phyloP scores from a whole-genome alignment of 2,797 vertebrate genomes.

The Brachymystax lenok region DNA sequence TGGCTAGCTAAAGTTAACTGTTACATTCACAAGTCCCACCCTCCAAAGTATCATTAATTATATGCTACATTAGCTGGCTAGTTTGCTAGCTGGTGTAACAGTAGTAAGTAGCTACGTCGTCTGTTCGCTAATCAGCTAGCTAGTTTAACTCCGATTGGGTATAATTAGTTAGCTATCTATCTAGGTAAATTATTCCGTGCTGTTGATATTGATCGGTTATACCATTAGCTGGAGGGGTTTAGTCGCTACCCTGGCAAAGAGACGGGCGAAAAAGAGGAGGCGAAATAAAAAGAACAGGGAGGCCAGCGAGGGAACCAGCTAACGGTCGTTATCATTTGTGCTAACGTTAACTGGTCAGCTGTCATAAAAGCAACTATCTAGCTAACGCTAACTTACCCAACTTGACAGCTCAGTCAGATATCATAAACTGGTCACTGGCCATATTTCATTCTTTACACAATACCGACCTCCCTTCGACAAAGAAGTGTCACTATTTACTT shows the following conservation, averaged over 20 bases:
- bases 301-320: conserved; percentile 66
- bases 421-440: neutral
- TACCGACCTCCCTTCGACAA: neutral
- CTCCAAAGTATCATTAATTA: conserved; percentile 33
- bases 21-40: conserved; percentile 66
- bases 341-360: neutral
- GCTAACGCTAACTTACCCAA: neutral
- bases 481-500: conserved; percentile 9
- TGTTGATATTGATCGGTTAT: conserved; percentile 28
- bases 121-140: conserved; percentile 4
- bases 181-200: neutral
- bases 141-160: conserved; percentile 28
- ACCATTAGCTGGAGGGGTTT: conserved; percentile 50
- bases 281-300: conserved; percentile 64
- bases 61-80: conserved; percentile 43
- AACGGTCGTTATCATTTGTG: conserved; percentile 45
- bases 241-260: conserved; percentile 59
- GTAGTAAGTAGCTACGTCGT: conserved; percentile 13
- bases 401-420: neutral
- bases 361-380: conserved; percentile 15
- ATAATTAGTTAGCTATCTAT: conserved; percentile 18
- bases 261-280: conserved; percentile 64
- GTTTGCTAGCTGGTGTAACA: conserved; percentile 38
- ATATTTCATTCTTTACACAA: neutral
- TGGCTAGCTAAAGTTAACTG: conserved; percentile 1